phyloP scores from a whole-genome alignment of 2,113 vertebrate genomes.

The Muscicapa adusta region DNA sequence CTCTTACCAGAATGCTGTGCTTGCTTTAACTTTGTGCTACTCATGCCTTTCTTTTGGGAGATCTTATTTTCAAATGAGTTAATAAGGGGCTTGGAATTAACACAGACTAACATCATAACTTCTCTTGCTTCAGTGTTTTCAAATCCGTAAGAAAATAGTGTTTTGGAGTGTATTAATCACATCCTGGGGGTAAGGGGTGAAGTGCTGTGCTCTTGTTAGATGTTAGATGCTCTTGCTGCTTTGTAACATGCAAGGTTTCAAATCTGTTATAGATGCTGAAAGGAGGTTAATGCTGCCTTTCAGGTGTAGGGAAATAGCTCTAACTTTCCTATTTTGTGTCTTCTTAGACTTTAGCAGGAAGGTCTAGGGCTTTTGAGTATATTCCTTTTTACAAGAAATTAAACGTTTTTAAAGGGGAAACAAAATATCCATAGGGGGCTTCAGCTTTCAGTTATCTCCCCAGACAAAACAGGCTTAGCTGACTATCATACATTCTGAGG shows the following conservation, averaged over 20 bases:
- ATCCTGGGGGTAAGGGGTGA: background rate
- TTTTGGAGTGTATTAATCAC: background rate
- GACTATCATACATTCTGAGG: background rate
- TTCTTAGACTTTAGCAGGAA: background rate
- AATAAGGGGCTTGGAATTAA: background rate
- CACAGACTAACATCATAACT: background rate
- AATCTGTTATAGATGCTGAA: background rate
- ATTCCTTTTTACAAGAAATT: background rate
- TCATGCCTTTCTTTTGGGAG: background rate
- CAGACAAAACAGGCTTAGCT: background rate
- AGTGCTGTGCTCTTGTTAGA: background rate
- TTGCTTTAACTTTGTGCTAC: background rate
- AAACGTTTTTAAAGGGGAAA: background rate
- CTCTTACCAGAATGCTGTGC: background rate
- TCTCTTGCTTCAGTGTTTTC: background rate
- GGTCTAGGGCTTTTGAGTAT: background rate
- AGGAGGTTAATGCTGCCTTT: background rate
- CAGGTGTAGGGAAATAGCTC: background rate
- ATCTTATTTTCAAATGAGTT: background rate
- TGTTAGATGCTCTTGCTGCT: no score
- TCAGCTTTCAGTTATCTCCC: background rate
- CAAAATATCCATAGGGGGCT: background rate
- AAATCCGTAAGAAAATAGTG: background rate
- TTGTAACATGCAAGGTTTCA: background rate
- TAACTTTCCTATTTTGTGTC: background rate